Evolutionary conservation across 1,140 invertebrate genomes (phyloP).

Genomic region (Halesus radiatus): DNA sequence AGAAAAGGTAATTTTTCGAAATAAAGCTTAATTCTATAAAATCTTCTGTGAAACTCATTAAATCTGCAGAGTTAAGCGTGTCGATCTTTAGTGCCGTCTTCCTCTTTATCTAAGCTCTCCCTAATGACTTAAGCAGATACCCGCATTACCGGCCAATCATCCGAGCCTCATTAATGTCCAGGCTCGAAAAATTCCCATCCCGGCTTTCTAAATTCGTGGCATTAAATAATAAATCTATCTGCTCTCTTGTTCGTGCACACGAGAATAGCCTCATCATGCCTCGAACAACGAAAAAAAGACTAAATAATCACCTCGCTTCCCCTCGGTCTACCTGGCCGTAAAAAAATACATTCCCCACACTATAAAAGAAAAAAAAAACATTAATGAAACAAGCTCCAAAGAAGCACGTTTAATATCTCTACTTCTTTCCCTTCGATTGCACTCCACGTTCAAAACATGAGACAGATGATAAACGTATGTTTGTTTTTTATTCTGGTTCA

Average conservation of each 20-base stretch:
- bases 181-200: slow-evolving; percentile 1
- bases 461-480: no score
- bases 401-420: not conserved
- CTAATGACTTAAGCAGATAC: not conserved
- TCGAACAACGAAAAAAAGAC: slow-evolving; percentile 15
- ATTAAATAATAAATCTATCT: slow-evolving; percentile 18
- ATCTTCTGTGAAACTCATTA: no score
- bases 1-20: no score
- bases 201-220: slow-evolving; percentile 17
- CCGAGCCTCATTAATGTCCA: not conserved
- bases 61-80: no score
- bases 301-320: slow-evolving; percentile 6
- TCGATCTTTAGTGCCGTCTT: not conserved
- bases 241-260: slow-evolving; percentile 4
- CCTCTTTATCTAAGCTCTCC: not conserved
- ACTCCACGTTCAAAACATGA: no score
- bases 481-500: not conserved
- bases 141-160: no score
- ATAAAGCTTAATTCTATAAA: no score
- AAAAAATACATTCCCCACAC: slow-evolving; percentile 21
- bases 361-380: slow-evolving; percentile 7
- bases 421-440: not conserved
- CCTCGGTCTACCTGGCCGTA: slow-evolving; percentile 9
- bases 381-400: not conserved
- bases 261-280: slow-evolving; percentile 12